Conservation (phyloP, 2,888 invertebrate species). For the Polydesmus complanatus region DNA sequence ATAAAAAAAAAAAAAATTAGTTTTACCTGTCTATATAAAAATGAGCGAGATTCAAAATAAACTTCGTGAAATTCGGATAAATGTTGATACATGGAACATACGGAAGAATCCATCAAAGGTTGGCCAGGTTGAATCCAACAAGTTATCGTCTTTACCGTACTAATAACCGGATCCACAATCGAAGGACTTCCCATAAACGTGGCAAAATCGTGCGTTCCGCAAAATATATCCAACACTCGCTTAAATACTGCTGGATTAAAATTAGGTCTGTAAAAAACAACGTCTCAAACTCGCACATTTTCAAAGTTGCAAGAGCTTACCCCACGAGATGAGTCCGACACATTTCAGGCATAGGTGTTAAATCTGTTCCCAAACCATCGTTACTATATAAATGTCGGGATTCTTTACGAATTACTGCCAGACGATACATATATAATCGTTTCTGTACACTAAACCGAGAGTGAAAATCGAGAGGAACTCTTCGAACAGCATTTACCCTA, state of each 20-base stretch:
- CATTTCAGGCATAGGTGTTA: conserved; percentile 10
- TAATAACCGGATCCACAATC: conserved; percentile 39
- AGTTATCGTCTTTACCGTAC: conserved; percentile 41
- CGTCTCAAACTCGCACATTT: neutral
- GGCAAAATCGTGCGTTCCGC: conserved; percentile 8
- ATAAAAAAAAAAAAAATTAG: too few relatives aligned
- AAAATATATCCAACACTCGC: neutral
- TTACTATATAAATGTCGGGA: too few relatives aligned
- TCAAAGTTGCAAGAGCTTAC: too few relatives aligned
- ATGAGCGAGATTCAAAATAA: conserved; percentile 8
- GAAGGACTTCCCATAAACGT: conserved; percentile 13
- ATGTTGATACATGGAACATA: conserved; percentile 33
- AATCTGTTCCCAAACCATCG: neutral
- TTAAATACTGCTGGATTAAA: neutral
- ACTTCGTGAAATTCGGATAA: conserved; percentile 28
- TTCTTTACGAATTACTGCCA: conserved; percentile 11
- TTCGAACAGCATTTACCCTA: neutral
- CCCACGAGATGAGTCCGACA: neutral
- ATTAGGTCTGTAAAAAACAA: neutral
- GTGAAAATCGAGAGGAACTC: neutral
- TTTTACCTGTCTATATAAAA: conserved; percentile 13
- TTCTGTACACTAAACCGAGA: neutral
- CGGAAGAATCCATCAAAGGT: neutral
- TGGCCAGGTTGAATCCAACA: neutral
- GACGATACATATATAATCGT: neutral